Evolutionary conservation across 2,888 invertebrate genomes (phyloP).

Genomic region (Hesperia comma): DNA sequence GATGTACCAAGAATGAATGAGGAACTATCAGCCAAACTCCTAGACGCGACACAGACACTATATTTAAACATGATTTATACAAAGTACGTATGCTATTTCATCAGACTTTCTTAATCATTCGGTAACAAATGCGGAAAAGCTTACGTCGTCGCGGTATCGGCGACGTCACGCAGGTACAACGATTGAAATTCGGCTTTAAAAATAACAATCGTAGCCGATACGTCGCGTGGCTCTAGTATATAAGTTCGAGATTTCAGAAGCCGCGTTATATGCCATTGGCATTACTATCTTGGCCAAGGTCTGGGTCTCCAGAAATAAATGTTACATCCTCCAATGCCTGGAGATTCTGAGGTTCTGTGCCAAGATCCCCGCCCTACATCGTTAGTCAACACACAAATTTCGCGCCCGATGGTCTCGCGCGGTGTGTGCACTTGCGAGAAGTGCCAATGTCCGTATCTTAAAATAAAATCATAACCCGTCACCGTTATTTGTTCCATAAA

Average conservation of each 20-base stretch:
- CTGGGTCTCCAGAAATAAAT: slow-evolving; percentile 79
- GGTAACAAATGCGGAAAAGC: slow-evolving; percentile 16
- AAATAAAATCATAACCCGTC: slow-evolving; percentile 30
- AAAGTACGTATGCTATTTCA: neutral
- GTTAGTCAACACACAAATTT: slow-evolving; percentile 67
- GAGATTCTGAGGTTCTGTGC: slow-evolving; percentile 63
- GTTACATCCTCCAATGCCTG: slow-evolving; percentile 59
- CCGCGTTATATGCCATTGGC: slow-evolving; percentile 16
- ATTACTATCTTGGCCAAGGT: slow-evolving; percentile 60
- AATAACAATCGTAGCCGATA: slow-evolving; percentile 3
- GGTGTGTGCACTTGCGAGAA: slow-evolving; percentile 50
- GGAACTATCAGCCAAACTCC: neutral
- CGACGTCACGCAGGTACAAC: slow-evolving; percentile 17
- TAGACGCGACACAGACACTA: neutral
- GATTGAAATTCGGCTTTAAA: slow-evolving; percentile 10
- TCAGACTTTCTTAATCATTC: slow-evolving; percentile 15
- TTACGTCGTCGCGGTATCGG: neutral
- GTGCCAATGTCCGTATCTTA: slow-evolving; percentile 50
- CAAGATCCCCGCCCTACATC: slow-evolving; percentile 65
- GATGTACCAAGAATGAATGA: too few relatives aligned
- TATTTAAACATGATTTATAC: slow-evolving; percentile 9
- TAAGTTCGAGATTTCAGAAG: slow-evolving; percentile 25
- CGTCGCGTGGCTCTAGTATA: slow-evolving; percentile 4
- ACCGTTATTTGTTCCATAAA: slow-evolving; percentile 6
- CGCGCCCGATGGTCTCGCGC: slow-evolving; percentile 61